Base-by-base conservation (phyloP, 2,888 invertebrate species). In the Heliconius aoede region DNA sequence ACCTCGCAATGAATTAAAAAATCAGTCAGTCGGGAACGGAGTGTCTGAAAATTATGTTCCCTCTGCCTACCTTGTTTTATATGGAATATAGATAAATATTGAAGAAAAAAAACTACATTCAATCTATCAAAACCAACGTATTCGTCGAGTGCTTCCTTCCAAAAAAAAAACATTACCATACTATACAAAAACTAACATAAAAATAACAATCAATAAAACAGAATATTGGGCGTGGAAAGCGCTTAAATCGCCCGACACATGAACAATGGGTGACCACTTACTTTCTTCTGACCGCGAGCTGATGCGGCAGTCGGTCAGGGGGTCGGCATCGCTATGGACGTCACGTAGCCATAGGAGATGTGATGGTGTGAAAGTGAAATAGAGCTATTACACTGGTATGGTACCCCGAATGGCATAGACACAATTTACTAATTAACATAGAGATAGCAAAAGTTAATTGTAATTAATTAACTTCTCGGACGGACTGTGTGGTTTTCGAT, bases 251-350 rank as follows among this genome's bases (percentile, higher is more conserved):
- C 77, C 8, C 71, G 78, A 74, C 58, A 81, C 80, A 78, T 72
- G 72, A 79, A 83, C 82, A 82, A 82, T 83, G 73, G 79, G 67
- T 72, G 77, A 78, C 68, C 84, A 89, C 91, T 91, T 91, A 89
- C 91, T 91, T 91, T 91, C 90, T 83, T 87, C 85, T 82, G 88
- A 84, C 88, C 89, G 86, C 89, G 89, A 88, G 88, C 86, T 81
- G 78, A 73, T 55, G 72, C 58, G 73, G 80, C 77, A 89, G 88
- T 91, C 85, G 88, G 92, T 90, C 87, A 92, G 79, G 85, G 84
- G 90, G 91, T 85, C 89, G 80, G 79, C 79, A 83, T 92, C 86
- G 83, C 83, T 84, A 90, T 86, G 86, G 81, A 82, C 83, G 82
- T 85, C 91, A 90, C 92, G 92, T 91, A 86, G 81, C 72, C 64